Evolutionary conservation across 2,797 vertebrate species (phyloP).

Genomic region (Picus viridis): DNA sequence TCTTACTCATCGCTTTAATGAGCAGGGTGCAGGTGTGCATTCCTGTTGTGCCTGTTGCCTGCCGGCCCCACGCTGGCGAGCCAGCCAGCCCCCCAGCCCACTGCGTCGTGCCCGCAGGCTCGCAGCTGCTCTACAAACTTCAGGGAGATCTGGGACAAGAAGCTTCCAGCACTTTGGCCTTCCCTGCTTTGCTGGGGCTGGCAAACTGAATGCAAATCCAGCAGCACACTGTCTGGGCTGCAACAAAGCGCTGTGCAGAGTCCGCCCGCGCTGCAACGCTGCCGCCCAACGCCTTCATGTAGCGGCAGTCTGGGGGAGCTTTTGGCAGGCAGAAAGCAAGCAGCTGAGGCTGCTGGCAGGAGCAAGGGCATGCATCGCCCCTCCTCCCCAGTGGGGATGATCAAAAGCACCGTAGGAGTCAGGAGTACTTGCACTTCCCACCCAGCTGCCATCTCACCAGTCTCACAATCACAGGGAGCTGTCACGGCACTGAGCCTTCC

Average conservation of each 20-base stretch:
- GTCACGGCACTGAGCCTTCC: neutral
- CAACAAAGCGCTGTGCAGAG: neutral
- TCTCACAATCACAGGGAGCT: neutral
- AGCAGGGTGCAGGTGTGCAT: neutral
- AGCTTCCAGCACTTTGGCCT: neutral
- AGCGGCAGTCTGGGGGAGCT: neutral
- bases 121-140: neutral
- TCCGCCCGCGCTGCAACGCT: neutral
- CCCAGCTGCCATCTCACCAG: slow-evolving; percentile 1
- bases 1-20: neutral
- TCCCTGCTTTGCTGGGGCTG: neutral
- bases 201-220: neutral
- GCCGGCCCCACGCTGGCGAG: neutral
- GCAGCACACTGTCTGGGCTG: neutral
- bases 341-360: neutral
- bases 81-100: neutral
- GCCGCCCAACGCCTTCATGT: neutral
- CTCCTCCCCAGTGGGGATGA: neutral
- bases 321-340: neutral
- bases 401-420: neutral
- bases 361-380: neutral
- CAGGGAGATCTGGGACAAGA: fast-evolving
- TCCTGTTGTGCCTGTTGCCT: slow-evolving; percentile 35
- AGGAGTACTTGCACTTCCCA: neutral
- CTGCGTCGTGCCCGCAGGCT: neutral